Base-by-base conservation (phyloP, 2,797 vertebrate genomes). In the Sylvia borin region DNA sequence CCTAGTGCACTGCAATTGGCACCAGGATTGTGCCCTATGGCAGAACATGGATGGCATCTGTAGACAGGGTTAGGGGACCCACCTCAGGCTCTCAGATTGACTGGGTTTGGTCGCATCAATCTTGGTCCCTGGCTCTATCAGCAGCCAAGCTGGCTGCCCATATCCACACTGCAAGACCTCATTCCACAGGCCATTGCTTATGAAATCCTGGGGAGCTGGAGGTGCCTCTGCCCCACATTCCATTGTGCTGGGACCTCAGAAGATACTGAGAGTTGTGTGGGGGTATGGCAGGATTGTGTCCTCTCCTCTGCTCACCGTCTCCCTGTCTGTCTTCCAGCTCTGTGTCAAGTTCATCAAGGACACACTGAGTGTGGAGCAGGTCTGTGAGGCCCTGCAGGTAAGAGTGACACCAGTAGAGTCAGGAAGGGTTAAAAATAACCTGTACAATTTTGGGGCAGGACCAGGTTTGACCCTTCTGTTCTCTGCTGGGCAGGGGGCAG, bases 351-450 rank as follows among this genome's bases (percentile, higher is more conserved):
- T 95, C 89, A 93, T 97, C 92, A 97, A 95, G 71, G 92, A 94
- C 60, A 96, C 97, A 0, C 83, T 97, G 58, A 96, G 70, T 0
- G 94, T 96, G 80, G 96, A 98, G 62, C 92, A 96, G 80, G 97
- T 94, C 85, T 97, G 96, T 0, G 96, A 97, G 92, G 97, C 97
- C 5, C 79, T 97, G 81, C 97, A 97, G 97, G 97, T 97, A 66
- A 90, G 92, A 53, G 9, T 55, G 55, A 73, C 16, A 16, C 12
- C 3, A 7, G 19, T 13, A 38, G 8, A 8, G 29, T 48, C 51
- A 76, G 42, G 43, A 34, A 51, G 50, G 32, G 16, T 81, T 78
- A 68, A 78, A 93, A 86, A 60, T 48, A 85, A 60, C 48, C 38
- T 4, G 1, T 32, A 22, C 4, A 8, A 1, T 57, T 83, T 64